These are phyloP conservation scores for Criorhina ranunculi DNA, from an alignment of 2,888 invertebrate species.

Conservation along the genomic window DNA sequence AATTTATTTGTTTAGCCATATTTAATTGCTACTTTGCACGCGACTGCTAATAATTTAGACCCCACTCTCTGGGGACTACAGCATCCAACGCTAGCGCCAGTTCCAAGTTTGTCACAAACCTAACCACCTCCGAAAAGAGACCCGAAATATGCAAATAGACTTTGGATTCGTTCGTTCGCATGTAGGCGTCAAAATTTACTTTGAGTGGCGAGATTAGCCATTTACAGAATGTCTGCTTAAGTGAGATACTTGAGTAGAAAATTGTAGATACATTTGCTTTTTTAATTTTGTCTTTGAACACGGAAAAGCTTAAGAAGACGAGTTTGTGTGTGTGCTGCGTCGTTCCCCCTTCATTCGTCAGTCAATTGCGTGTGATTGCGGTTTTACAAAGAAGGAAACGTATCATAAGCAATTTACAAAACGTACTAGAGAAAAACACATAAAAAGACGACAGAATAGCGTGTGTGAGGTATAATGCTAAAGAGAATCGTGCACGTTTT, in stretches of 20 bases:
- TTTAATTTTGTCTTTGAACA: neutral
- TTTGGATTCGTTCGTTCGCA: constrained; percentile 10
- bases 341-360: constrained; percentile 12
- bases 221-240: constrained; percentile 22
- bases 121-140: neutral
- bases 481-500: constrained; percentile 41
- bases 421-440: constrained; percentile 1
- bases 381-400: constrained; percentile 15
- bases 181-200: constrained; percentile 34
- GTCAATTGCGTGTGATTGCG: constrained; percentile 51
- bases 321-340: neutral
- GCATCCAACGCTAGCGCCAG: constrained; percentile 26
- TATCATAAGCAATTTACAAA: constrained; percentile 20
- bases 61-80: neutral
- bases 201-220: constrained; percentile 25
- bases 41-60: constrained; percentile 35
- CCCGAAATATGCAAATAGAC: constrained; percentile 43
- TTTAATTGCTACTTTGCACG: constrained; percentile 50
- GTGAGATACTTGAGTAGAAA: constrained; percentile 24
- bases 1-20: constrained; percentile 22
- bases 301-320: neutral
- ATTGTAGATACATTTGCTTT: constrained; percentile 17
- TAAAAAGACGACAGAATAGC: neutral
- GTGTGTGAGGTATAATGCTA: neutral
- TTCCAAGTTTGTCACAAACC: constrained; percentile 25